Conservation (phyloP, 1,140 invertebrate genomes). For the Neodiprion fabricii region DNA sequence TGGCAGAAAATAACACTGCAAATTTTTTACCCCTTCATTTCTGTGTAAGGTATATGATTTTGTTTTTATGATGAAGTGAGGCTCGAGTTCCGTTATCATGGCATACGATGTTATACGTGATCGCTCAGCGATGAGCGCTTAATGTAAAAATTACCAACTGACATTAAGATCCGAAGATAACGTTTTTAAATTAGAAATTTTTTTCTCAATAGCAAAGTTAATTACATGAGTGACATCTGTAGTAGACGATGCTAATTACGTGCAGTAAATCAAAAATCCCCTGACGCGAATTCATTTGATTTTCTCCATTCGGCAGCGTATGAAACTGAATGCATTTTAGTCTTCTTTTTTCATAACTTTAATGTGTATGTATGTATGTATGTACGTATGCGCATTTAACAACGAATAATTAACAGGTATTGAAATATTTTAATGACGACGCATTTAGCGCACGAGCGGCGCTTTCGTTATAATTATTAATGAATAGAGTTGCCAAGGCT, state of each 20-base stretch:
- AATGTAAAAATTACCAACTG: too few relatives aligned
- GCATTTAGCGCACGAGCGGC: slow-evolving; percentile 39
- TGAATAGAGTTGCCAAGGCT: neutral
- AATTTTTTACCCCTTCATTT: neutral
- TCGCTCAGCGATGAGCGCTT: too few relatives aligned
- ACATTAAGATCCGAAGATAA: too few relatives aligned
- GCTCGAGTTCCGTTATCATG: too few relatives aligned
- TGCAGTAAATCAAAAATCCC: slow-evolving; percentile 43
- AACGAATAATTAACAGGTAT: slow-evolving; percentile 57
- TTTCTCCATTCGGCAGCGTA: slow-evolving; percentile 47
- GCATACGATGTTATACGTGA: too few relatives aligned
- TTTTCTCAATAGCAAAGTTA: slow-evolving; percentile 1
- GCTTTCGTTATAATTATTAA: neutral
- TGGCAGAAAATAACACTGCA: neutral
- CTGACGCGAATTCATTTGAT: slow-evolving; percentile 52
- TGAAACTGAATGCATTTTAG: slow-evolving; percentile 59
- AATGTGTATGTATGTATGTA: neutral
- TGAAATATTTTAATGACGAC: slow-evolving; percentile 59
- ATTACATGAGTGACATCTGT: neutral
- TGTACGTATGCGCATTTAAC: slow-evolving; percentile 34
- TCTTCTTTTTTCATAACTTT: slow-evolving; percentile 24
- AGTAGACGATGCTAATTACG: neutral
- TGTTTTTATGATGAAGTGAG: too few relatives aligned
- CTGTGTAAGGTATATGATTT: too few relatives aligned
- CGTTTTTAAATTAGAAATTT: too few relatives aligned